These are phyloP conservation scores for Zoanthus solanderi DNA, from an alignment of 92 coral and sea anemone species.

Conservation along the genomic window DNA sequence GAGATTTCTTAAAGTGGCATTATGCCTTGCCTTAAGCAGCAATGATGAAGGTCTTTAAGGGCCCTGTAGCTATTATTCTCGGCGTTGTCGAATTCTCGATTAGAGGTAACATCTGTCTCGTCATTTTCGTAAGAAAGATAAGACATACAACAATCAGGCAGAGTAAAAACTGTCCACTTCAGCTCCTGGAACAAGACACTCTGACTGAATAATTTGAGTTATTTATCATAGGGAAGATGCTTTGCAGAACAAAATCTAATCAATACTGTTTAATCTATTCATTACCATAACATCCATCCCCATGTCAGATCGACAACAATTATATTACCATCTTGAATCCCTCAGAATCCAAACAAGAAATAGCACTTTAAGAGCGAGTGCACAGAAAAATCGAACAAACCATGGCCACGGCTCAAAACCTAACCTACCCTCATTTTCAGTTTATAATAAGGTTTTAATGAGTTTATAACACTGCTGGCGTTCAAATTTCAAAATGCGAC, in stretches of 20 bases:
- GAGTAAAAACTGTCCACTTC: constrained; percentile 7
- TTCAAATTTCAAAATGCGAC: no score
- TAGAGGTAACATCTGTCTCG: background rate
- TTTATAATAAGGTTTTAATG: no score
- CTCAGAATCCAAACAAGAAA: background rate
- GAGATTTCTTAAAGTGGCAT: background rate
- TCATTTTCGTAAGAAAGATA: constrained; percentile 5
- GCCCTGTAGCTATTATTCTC: background rate
- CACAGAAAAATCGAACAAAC: no score
- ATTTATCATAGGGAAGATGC: background rate
- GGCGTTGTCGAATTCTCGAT: background rate
- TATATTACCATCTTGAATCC: background rate
- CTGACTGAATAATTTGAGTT: constrained; percentile 11
- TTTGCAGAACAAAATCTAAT: background rate
- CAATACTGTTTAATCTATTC: background rate
- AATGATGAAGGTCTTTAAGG: background rate
- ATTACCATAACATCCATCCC: constrained; percentile 7
- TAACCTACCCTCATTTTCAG: no score
- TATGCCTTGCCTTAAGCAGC: constrained; percentile 12
- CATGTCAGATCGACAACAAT: background rate
- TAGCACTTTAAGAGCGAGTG: background rate
- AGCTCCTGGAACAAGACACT: background rate
- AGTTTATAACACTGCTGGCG: no score
- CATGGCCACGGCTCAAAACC: no score
- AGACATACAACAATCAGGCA: constrained; percentile 1